Base-by-base conservation (phyloP, 2,888 invertebrate species). In the Melitaea athalia region DNA sequence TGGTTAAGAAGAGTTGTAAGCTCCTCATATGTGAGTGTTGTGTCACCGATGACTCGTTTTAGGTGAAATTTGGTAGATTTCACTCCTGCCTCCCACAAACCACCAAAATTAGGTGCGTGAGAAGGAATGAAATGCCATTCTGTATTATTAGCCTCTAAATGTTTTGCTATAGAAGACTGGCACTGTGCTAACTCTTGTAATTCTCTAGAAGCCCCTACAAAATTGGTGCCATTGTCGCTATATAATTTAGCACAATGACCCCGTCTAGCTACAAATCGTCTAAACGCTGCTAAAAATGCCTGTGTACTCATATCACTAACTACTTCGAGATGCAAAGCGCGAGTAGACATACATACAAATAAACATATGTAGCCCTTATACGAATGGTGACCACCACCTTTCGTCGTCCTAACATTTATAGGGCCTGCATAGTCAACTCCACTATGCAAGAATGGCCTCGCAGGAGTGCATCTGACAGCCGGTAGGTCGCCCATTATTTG, bases 221-320 rank as follows among this genome's bases (percentile, higher is more conserved):
- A 77, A 8, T 67, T 78, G 0, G 75, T 74, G 2, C 73, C 76
- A 49, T 79, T 78, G 57, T 79, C 77, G 47, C 77, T 78, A 70
- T 71, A 76, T 1, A 77, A 2, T 0, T 76, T 72, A 8, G 31
- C 53, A 31, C 71, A 73, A 33, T 67, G 70, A n/a, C 76, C 77
- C 59, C 77, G 66, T 14, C 76, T 53, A 0, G 76, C 53, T 0
- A 72, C 67, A 60, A 78, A 76, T 0, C 76, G 63, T 31, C 69
- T 72, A 47, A 75, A 76, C 0, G 75, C 77, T 1, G 73, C 72
- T 52, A 76, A 47, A 59, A 76, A 78, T 0, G 64, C 71, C 50
- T 71, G 17, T 2, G 69, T 15, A 5, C 70, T 74, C 53, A 75
- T 11, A 38, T 74, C 75, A 14, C 61, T 66, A 3, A 75, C 74